A percentile compares a stretch with the other conserved stretches of the same genome.
Conservation (phyloP, 2,113 vertebrate genomes). For the Mormyrus lacerda region DNA sequence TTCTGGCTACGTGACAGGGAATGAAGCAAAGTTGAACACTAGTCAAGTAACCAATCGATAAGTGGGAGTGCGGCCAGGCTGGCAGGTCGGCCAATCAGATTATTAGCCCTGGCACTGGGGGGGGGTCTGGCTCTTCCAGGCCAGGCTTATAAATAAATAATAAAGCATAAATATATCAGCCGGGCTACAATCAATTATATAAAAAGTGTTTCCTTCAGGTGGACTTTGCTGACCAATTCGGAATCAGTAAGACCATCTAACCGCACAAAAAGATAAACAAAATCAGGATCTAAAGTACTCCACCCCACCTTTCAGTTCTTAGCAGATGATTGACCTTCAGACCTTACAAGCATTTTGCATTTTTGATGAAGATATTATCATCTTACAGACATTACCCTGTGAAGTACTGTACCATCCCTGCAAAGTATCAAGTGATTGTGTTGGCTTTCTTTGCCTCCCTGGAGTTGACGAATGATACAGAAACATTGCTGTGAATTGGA, state of each 20-base stretch:
- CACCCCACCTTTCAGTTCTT: neutral
- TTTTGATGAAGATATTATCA: neutral
- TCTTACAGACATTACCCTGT: neutral
- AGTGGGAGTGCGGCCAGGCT: neutral
- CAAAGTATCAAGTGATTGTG: neutral
- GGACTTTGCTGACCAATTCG: neutral
- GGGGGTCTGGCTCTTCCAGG: neutral
- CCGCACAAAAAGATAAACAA: neutral
- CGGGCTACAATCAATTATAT: neutral
- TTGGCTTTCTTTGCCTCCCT: neutral
- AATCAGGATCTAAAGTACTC: neutral
- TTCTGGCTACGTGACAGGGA: neutral
- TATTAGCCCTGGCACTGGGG: neutral
- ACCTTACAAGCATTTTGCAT: constrained; percentile 1
- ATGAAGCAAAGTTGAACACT: neutral
- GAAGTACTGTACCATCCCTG: neutral
- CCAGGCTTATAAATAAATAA: neutral
- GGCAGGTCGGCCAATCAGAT: neutral
- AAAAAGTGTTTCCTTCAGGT: neutral
- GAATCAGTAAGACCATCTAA: neutral
- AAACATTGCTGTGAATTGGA: neutral
- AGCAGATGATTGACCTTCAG: neutral
- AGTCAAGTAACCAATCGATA: neutral
- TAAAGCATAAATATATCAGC: neutral
- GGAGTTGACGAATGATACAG: neutral